Evolutionary conservation across 23 tunicate species (phyloP), one percentile per base, ranked within the genome.

Genomic region (Ascidia mentula): DNA sequence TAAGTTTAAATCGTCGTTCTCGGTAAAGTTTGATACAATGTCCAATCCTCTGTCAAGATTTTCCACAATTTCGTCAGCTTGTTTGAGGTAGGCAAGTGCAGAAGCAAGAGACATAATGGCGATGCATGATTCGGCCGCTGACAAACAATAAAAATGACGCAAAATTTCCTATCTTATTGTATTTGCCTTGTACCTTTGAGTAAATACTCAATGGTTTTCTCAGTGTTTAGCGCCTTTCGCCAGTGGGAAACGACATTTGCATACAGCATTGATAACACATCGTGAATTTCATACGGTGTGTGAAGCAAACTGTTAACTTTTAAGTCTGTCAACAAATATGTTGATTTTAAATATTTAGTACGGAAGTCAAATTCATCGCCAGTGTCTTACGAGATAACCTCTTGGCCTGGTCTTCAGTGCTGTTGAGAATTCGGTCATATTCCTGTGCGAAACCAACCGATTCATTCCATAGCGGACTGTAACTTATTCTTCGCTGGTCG

Each of bases 51-150:
- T 86, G 36, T 59, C 90, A 5, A 91, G 77, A 77, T 91, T 81
- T 0, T 77, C 73, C 18, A 91, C 87, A 18, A 91, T 91, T 45
- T 91, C 77, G 35, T 77, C 45, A 40, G 90, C 97, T 18, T 86
- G 69, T 72, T 86, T 83, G 15, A 91, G 84, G 40, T 76, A 86
- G 18, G 31, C 5, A 40, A 80, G 53, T 12, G 90, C 97, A 17
- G 69, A 40, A 18, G 81, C 30, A 28, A 85, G 59, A 13, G 32
- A 22, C 70, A 72, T 37, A 22, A 75, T 86, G 9, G 97, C 87
- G 4, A 85, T 91, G 28, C 72, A 37, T 7, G 97, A 81, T 82
- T 91, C 97, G 18, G 91, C 90, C 46, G 97, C 97, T 91, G 77
- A 26, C 82, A 72, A 80, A 6, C 8, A 3, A 42, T 3, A 45